Conservation (phyloP, 2,888 invertebrate species). For the Ormyrus rosae region DNA sequence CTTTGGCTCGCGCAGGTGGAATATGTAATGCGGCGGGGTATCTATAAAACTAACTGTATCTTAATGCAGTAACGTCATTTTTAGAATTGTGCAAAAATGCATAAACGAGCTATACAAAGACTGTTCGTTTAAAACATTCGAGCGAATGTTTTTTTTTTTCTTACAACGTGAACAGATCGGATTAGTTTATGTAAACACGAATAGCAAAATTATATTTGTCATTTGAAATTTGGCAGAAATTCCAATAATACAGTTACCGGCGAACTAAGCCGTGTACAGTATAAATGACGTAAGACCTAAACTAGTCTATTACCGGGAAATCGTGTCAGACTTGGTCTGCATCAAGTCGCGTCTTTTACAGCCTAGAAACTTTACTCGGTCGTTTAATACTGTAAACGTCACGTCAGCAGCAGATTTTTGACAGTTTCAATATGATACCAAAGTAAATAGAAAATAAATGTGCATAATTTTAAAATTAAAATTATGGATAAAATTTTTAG, state of each 20-base stretch:
- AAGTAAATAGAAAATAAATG: too few relatives aligned
- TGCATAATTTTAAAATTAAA: too few relatives aligned
- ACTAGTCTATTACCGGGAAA: conserved; percentile 50
- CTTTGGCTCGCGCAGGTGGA: conserved; percentile 1
- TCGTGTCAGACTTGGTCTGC: conserved; percentile 22
- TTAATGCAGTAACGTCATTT: background rate
- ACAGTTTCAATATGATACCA: too few relatives aligned
- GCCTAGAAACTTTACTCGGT: background rate
- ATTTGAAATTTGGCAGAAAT: conserved; percentile 45
- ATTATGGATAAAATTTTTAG: too few relatives aligned
- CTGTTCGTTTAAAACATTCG: background rate
- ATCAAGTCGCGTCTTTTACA: conserved; percentile 40
- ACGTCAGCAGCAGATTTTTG: too few relatives aligned
- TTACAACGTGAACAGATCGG: background rate
- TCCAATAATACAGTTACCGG: conserved; percentile 52
- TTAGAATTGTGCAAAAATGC: background rate
- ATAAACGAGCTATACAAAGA: background rate
- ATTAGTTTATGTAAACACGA: conserved; percentile 1
- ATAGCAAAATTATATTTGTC: conserved; percentile 57
- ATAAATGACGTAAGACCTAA: conserved; percentile 52
- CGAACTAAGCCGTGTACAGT: conserved; percentile 40
- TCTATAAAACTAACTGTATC: too few relatives aligned
- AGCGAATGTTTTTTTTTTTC: background rate
- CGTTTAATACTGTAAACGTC: too few relatives aligned
- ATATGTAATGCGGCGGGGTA: too few relatives aligned